phyloP scores from a whole-genome alignment of 2,113 vertebrate genomes.

The Corythaixoides concolor region DNA sequence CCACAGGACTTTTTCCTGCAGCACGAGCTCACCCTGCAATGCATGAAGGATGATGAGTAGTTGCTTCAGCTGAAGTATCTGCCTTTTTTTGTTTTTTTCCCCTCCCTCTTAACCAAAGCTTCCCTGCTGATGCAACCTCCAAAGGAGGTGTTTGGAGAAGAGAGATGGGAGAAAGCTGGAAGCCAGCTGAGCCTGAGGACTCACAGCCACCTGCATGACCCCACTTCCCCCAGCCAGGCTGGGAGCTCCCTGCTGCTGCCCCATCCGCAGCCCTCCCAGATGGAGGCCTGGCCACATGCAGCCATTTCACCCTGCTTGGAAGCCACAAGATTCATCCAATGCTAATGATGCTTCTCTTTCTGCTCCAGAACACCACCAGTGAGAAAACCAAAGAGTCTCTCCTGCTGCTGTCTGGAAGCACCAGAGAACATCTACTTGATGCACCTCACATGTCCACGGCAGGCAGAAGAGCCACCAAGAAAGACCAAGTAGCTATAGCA shows the following conservation, averaged over 20 bases:
- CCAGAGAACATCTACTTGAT: not conserved
- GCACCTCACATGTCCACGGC: rapidly evolving
- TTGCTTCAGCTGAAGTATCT: not conserved
- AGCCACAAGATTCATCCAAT: not conserved
- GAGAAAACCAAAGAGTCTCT: not conserved
- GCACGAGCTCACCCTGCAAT: not conserved
- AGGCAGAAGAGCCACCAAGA: not conserved
- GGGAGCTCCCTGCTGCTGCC: not conserved
- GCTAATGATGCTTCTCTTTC: not conserved
- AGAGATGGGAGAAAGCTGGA: not conserved
- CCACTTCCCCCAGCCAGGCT: not conserved
- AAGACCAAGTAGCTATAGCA: not conserved
- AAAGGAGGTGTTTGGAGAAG: not conserved
- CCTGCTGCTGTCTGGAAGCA: not conserved
- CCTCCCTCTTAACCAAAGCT: not conserved
- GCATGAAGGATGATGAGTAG: not conserved
- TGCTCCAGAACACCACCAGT: not conserved
- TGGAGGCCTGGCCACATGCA: not conserved
- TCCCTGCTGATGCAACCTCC: not conserved
- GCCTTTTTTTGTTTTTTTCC: not conserved
- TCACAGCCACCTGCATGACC: rapidly evolving
- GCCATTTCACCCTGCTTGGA: not conserved
- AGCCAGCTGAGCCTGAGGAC: not conserved
- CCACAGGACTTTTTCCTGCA: not conserved
- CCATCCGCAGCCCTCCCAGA: not conserved